Evolutionary conservation across 2,113 vertebrate species (phyloP).

Genomic region (Amia ocellicauda): DNA sequence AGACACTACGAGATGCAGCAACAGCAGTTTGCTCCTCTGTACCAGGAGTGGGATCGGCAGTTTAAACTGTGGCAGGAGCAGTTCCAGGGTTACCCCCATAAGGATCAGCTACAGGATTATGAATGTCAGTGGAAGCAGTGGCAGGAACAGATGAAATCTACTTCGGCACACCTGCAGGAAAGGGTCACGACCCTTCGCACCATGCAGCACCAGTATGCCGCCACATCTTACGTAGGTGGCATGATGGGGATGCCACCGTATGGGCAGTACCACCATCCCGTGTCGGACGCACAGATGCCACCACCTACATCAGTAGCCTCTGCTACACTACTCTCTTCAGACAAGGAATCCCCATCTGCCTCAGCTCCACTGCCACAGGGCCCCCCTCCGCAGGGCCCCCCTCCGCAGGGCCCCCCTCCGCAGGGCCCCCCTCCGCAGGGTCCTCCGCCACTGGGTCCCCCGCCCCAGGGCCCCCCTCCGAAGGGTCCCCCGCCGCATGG

Average conservation of each 20-base stretch:
- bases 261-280: slow-evolving; percentile 60
- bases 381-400: slow-evolving; percentile 27
- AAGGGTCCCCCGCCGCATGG: slow-evolving; percentile 51
- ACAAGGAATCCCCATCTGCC: slow-evolving; percentile 40
- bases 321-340: slow-evolving; percentile 60
- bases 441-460: not conserved
- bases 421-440: slow-evolving; percentile 5
- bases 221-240: slow-evolving; percentile 64
- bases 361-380: slow-evolving; percentile 34
- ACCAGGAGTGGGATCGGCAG: slow-evolving; percentile 88
- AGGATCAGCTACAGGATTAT: slow-evolving; percentile 92
- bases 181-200: slow-evolving; percentile 77
- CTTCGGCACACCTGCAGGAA: slow-evolving; percentile 83
- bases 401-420: not conserved
- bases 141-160: slow-evolving; percentile 95
- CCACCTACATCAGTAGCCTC: slow-evolving; percentile 44
- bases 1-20: slow-evolving; percentile 87
- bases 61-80: slow-evolving; percentile 90
- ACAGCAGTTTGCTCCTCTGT: slow-evolving; percentile 84
- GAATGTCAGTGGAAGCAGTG: slow-evolving; percentile 95
- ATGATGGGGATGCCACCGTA: slow-evolving; percentile 72
- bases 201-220: slow-evolving; percentile 72
- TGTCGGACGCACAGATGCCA: slow-evolving; percentile 44
- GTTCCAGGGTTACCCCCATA: slow-evolving; percentile 89
- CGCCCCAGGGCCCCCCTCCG: slow-evolving; percentile 36